A percentile compares a stretch with the other conserved stretches of the same genome.
Conservation (phyloP, 2,888 invertebrate species). For the Rhogogaster chlorosoma region DNA sequence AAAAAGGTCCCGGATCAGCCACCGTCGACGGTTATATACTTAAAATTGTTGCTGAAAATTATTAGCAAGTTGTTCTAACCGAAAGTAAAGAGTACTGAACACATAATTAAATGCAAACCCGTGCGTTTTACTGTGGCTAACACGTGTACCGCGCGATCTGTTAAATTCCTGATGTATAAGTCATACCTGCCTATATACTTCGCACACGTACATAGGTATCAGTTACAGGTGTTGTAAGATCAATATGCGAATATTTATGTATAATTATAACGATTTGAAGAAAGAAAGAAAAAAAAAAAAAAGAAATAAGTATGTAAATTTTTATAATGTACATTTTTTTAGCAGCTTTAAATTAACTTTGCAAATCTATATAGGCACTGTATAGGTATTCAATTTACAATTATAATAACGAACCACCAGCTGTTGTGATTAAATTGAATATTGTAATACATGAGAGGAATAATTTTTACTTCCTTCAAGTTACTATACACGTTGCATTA, state of each 20-base stretch:
- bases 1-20: background rate
- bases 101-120: background rate
- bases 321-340: background rate
- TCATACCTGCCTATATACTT: background rate
- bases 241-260: background rate
- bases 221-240: background rate
- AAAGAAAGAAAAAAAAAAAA: background rate
- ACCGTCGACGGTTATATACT: background rate
- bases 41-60: background rate
- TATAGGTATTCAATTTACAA: background rate
- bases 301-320: background rate
- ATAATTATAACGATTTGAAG: background rate
- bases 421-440: background rate
- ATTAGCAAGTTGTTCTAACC: background rate
- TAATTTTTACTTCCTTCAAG: background rate
- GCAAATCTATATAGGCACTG: background rate
- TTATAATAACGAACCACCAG: background rate
- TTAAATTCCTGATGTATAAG: background rate
- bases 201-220: background rate
- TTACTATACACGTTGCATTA: too few relatives aligned
- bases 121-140: background rate
- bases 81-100: background rate
- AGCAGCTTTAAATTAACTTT: background rate
- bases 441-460: background rate
- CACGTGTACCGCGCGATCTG: background rate